Evolutionary conservation across 2,888 invertebrate species (phyloP).

Genomic region (Drosophila recens): DNA sequence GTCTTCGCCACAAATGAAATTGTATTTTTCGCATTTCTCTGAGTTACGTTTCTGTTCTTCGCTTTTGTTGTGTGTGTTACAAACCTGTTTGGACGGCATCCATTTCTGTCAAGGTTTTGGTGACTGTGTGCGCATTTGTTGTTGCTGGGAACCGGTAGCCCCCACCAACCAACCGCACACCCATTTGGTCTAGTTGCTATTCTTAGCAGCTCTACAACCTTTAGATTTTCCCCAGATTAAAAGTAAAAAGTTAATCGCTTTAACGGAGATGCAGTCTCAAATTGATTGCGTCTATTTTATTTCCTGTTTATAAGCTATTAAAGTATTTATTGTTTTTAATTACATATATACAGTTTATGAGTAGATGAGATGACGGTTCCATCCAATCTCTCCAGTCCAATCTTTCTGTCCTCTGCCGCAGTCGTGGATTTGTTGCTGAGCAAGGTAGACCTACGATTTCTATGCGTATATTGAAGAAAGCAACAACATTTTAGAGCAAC

Average conservation of each 20-base stretch:
- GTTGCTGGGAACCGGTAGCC: conserved; percentile 18
- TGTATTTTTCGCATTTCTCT: conserved; percentile 65
- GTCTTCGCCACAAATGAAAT: conserved; percentile 46
- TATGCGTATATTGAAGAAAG: too few species aligned
- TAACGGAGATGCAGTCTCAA: background rate
- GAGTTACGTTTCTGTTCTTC: conserved; percentile 36
- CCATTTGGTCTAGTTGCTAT: conserved; percentile 41
- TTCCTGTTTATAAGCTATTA: background rate
- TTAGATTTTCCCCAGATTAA: conserved; percentile 48
- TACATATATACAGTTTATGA: background rate
- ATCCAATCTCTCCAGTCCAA: too few species aligned
- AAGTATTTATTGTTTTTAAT: conserved; percentile 6
- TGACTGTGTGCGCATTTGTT: conserved; percentile 39
- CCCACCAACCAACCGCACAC: conserved; percentile 8
- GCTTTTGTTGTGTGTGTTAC: conserved; percentile 27
- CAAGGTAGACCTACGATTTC: too few species aligned
- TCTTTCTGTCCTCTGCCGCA: too few species aligned
- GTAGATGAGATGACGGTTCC: too few species aligned
- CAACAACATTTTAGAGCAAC: too few species aligned
- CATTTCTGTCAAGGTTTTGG: conserved; percentile 62
- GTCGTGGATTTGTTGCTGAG: too few species aligned
- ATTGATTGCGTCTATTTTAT: conserved; percentile 3
- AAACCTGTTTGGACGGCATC: conserved; percentile 66
- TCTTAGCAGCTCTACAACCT: conserved; percentile 55
- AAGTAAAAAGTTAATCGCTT: conserved; percentile 30